Evolutionary conservation across 1,140 invertebrate species (phyloP).

Genomic region (Gryllus bimaculatus): DNA sequence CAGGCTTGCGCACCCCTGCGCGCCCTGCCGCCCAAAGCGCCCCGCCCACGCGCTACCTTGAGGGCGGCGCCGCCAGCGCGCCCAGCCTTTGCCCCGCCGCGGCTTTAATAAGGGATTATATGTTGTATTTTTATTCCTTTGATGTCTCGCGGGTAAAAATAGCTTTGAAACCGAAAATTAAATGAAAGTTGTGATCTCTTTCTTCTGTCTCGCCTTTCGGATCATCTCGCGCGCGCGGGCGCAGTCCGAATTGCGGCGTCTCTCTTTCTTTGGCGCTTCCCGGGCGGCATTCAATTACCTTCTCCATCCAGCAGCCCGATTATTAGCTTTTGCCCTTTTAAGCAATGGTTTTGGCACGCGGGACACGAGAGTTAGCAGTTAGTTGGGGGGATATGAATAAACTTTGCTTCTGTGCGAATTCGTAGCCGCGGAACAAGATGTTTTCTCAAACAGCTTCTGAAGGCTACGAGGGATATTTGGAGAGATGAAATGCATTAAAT

Average conservation of each 20-base stretch:
- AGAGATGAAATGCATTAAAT: no score
- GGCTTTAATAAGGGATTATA: background rate
- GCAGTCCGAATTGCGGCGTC: background rate
- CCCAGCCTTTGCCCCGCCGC: background rate
- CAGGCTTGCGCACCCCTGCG: no score
- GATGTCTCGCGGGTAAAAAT: background rate
- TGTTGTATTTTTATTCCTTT: constrained; percentile 6
- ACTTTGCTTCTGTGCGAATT: background rate
- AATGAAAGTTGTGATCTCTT: constrained; percentile 1
- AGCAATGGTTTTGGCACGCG: background rate
- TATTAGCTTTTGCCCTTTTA: background rate
- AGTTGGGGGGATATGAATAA: background rate
- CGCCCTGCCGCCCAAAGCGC: no score
- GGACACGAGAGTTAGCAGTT: background rate
- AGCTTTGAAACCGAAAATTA: constrained; percentile 1
- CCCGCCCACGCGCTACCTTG: no score
- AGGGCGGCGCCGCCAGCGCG: no score
- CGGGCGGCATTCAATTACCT: background rate
- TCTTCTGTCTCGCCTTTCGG: background rate
- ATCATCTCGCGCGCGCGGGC: background rate
- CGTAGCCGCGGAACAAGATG: no score
- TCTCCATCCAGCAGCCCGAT: background rate
- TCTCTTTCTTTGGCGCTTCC: background rate
- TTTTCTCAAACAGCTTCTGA: no score
- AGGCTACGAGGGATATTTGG: no score